Conservation (phyloP, 2,888 invertebrate genomes). For the Stratiomys singularior region DNA sequence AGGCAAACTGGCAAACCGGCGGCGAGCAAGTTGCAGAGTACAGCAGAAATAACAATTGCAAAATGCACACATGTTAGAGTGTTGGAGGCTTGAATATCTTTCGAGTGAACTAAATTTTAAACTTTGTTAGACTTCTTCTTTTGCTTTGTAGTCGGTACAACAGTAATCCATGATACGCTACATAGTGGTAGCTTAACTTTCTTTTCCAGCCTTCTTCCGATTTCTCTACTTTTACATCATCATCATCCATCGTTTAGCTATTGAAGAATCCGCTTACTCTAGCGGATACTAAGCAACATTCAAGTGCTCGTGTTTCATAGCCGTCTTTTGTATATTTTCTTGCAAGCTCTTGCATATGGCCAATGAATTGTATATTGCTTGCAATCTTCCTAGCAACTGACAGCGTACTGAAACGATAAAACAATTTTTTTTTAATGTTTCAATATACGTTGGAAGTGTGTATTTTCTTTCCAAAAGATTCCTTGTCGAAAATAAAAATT, state of each 20-base stretch:
- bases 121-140: conserved; percentile 34
- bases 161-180: background rate
- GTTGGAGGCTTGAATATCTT: background rate
- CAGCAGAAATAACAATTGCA: background rate
- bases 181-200: background rate
- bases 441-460: background rate
- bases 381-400: background rate
- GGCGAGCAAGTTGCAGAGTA: background rate
- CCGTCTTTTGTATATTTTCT: conserved; percentile 2
- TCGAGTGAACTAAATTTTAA: conserved; percentile 36
- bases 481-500: background rate
- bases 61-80: background rate
- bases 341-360: background rate
- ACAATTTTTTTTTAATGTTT: background rate
- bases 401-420: background rate
- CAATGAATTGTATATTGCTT: background rate
- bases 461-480: background rate
- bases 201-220: conserved; percentile 26
- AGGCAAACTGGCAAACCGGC: no score
- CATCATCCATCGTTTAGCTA: conserved; percentile 3
- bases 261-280: conserved; percentile 18
- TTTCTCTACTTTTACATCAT: conserved; percentile 32
- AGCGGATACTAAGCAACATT: background rate
- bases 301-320: conserved; percentile 4
- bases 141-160: background rate